Evolutionary conservation across 1,140 invertebrate species (phyloP), one percentile per base, ranked within the genome.

Genomic region (Caligus rogercresseyi): DNA sequence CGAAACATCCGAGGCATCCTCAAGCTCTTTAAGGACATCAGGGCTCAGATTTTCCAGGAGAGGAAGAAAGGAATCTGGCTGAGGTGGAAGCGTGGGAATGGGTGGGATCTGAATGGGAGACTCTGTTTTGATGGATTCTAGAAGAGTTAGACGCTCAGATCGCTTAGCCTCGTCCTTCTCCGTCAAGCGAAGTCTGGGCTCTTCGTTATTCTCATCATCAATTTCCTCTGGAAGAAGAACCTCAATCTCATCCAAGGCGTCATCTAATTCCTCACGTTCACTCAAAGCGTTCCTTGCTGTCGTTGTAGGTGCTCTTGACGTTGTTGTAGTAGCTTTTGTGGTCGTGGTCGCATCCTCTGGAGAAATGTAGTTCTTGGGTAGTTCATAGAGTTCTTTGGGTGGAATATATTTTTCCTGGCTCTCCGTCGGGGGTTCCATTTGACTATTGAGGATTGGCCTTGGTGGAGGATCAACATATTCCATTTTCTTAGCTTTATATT

Each of bases 11-110:
- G 20, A 4, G 21, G 21, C 56, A 3, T 20, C 20, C 13, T 23
- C 25, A 7, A 58, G 23, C 20, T 62, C 31, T 53, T 19, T n/a
- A 4, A 55, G 25, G 11, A 63, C 3, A 2, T 63, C 52, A 2
- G 61, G 61, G 61, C 54, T 63, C 2, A 63, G 61, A 7, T 56
- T 55, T 19, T 55, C 25, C 15, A 55, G 14, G 1, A 63, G 14
- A 3, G 61, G 61, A n/a, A 63, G 16, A 25, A 63, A 63, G 15
- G 15, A 20, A 26, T 16, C 26, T 20, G 60, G 60, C 19, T 62
- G 60, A 7, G 61, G 61, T 23, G 61, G 52, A 4, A 60, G 16
- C 1, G 61, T 63, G 1, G 61, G 61, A 19, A 63, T 63, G 14
- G 61, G 61, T 20, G 61, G 61, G 23, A 63, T 19, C n/a, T n/a